Conservation (phyloP, 2,797 vertebrate genomes). For the Cheirogaleus major region DNA sequence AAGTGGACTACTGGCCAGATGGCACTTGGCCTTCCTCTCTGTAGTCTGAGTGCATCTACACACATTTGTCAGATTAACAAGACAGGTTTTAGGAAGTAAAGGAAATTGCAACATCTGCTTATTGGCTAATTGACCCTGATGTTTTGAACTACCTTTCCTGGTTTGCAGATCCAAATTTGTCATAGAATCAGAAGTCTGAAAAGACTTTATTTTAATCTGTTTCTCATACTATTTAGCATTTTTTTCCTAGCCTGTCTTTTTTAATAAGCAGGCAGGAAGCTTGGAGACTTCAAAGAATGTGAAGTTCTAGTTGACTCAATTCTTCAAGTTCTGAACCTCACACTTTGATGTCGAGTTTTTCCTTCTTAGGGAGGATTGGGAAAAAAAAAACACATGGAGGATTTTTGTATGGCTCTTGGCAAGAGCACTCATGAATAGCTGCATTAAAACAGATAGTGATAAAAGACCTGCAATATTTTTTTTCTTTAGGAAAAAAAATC, state of each 20-base stretch:
- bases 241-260: constrained; percentile 74
- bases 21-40: background rate
- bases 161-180: constrained; percentile 60
- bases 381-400: constrained; percentile 65
- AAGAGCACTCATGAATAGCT: constrained; percentile 84
- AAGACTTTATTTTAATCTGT: constrained; percentile 73
- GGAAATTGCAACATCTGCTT: background rate
- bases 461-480: constrained; percentile 82
- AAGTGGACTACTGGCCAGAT: background rate
- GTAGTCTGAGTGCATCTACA: background rate
- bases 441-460: constrained; percentile 83
- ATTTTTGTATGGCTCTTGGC: constrained; percentile 85
- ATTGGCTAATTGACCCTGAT: constrained; percentile 2
- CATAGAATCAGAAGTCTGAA: constrained; percentile 33
- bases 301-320: constrained; percentile 80
- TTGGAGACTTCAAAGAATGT: constrained; percentile 84
- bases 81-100: constrained; percentile 2
- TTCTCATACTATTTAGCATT: constrained; percentile 78
- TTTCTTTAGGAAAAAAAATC: constrained; percentile 66
- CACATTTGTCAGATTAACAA: background rate
- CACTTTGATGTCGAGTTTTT: constrained; percentile 83
- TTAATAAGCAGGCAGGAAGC: constrained; percentile 82
- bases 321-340: constrained; percentile 82
- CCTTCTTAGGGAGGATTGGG: constrained; percentile 76
- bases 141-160: constrained; percentile 6